These are phyloP conservation scores for Agapetus fuscipes DNA, from an alignment of 2,888 invertebrate species.

Conservation along the genomic window DNA sequence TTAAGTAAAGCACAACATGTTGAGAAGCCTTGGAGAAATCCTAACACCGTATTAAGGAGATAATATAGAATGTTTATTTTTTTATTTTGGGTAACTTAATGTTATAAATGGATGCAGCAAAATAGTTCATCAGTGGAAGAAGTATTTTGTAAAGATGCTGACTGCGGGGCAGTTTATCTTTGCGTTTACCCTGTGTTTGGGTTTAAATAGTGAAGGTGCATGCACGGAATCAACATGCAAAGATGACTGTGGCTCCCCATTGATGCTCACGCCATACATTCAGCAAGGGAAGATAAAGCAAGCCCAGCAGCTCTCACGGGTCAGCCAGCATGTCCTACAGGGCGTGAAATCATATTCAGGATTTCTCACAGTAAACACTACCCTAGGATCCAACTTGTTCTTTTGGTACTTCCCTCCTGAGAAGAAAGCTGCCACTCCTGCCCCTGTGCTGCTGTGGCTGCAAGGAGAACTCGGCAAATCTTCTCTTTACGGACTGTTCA, in stretches of 20 bases:
- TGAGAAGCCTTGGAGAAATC: too few relatives aligned
- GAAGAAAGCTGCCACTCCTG: slow-evolving; percentile 39
- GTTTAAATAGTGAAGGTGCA: too few relatives aligned
- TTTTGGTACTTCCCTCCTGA: slow-evolving; percentile 85
- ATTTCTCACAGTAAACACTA: slow-evolving; percentile 72
- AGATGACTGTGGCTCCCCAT: slow-evolving; percentile 46
- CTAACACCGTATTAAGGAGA: too few relatives aligned
- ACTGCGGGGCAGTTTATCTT: too few relatives aligned
- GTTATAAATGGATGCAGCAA: too few relatives aligned
- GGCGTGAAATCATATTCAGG: slow-evolving; percentile 64
- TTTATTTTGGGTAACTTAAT: too few relatives aligned
- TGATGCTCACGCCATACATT: slow-evolving; percentile 67
- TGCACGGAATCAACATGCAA: neutral
- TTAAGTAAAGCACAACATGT: too few relatives aligned
- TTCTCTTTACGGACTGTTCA: slow-evolving; percentile 70
- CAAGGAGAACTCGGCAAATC: slow-evolving; percentile 81
- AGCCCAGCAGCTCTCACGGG: slow-evolving; percentile 47
- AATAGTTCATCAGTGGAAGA: too few relatives aligned
- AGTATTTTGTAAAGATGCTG: too few relatives aligned
- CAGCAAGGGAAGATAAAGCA: slow-evolving; percentile 59
- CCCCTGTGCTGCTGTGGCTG: slow-evolving; percentile 73
- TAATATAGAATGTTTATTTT: too few relatives aligned
- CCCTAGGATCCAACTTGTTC: slow-evolving; percentile 68
- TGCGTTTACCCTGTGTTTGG: too few relatives aligned
- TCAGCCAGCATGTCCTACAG: slow-evolving; percentile 48